Base-by-base conservation (phyloP, 2,113 vertebrate species). In the Triplophysa rosa region DNA sequence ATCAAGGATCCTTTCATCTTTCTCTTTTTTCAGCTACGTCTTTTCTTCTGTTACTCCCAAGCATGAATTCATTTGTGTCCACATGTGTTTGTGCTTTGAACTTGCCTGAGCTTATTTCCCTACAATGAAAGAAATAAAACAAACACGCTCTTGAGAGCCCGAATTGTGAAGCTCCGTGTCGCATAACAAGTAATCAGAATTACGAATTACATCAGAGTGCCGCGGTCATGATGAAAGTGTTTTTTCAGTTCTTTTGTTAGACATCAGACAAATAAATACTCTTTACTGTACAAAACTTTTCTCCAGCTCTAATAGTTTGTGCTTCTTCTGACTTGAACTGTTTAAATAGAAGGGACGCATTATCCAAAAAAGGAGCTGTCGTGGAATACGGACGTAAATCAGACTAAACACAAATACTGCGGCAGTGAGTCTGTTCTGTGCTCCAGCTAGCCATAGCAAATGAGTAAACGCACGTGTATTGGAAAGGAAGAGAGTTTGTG, bases 71-170 rank as follows among this genome's bases (percentile, higher is more conserved):
- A 87, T 87, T 87, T 85, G 76, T 37, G 78, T 75, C 83, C 86
- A 87, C 83, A 83, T 87, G 86, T 80, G 77, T 40, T 59, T 70
- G 65, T 2, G 79, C 86, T 87, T 87, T 87, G 83, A 87, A 87
- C 81, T 87, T 58, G 29, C 70, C 75, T 62, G 26, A 40, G 59
- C 81, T 85, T 74, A 71, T 72, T 85, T 83, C 71, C 63, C 70
- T 65, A 69, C 62, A 71, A 75, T 26, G 47, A 62, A 74, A 83
- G 65, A 56, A 49, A 68, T 78, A 67, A 77, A 85, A 85, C 68
- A 86, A 86, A 84, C 80, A 80, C 26, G 40, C 70, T 79, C 67
- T 79, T 26, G 1, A 64, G 82, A 65, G 65, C 78, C 59, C 42
- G 29, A n/a, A 68, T 67, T 66, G 66, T 72, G 49, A 29, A 81